Base-by-base conservation (phyloP, 2,888 invertebrate species). In the Ectemnius cavifrons region DNA sequence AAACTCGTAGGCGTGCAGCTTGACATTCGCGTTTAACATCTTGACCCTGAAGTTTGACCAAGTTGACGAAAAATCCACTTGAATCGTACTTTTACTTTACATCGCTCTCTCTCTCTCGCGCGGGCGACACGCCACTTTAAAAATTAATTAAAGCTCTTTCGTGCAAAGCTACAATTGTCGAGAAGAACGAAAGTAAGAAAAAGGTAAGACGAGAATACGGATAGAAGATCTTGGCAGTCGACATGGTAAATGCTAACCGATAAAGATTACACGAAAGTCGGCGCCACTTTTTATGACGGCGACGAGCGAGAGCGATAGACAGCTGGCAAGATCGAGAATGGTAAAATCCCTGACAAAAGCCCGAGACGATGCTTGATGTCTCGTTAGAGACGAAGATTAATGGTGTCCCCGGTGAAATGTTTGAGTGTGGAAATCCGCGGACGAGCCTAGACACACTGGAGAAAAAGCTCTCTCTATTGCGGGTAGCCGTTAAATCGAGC, bases 401-500 rank as follows among this genome's bases (percentile, higher is more conserved):
- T 80, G 79, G 79, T 69, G 37, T 37, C 37, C 37, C 58, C 77
- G 71, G 49, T 46, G 57, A 68, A 52, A 13, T 63, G 72, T 72
- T 71, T 74, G 63, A 72, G 46, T 72, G 46, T 65, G 72, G 67
- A 68, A 65, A 71, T 63, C 59, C 27, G 37, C 62, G 66, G 68
- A 65, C 61, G 64, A 59, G 70, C 65, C 52, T 56, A 68, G 63
- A 59, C 67, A 56, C 47, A 63, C 45, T 68, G 69, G 67, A 61
- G 73, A 61, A 62, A 72, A 70, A 65, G 72, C 69, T 71, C 72
- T 72, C 71, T 73, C 77, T 67, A 67, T 70, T 52, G 59, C 75
- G 59, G 56, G 14, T 37, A 16, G 11, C 73, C 71, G 85, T 79
- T 82, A 86, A 88, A 89, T 88, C 87, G 88, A 86, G 88, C 87